Percentiles rank a stretch among this genome's conserved stretches.
phyloP scores from a whole-genome alignment of 2,113 vertebrate genomes.

The Sinocyclocheilus rhinocerous region DNA sequence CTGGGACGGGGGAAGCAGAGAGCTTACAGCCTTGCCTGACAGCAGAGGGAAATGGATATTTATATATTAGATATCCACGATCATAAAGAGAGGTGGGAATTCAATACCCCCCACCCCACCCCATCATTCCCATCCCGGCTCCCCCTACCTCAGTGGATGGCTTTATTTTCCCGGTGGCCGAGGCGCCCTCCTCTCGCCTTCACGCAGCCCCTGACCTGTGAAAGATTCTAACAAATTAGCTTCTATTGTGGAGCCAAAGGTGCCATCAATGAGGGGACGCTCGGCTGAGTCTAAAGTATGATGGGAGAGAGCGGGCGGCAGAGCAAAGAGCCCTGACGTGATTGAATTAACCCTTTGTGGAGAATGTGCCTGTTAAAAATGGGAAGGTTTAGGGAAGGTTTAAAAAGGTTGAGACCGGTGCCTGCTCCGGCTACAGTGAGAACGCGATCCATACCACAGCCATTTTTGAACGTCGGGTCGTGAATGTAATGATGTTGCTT shows the following conservation, averaged over 20 bases:
- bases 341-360: conserved; percentile 96
- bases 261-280: conserved; percentile 98
- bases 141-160: conserved; percentile 79
- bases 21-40: conserved; percentile 73
- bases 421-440: conserved; percentile 58
- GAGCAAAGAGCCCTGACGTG: conserved; percentile 91
- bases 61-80: conserved; percentile 76
- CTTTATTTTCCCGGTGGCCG: conserved; percentile 91
- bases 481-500: conserved; percentile 11
- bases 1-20: conserved; percentile 87
- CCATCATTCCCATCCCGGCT: conserved; percentile 38
- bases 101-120: conserved; percentile 82
- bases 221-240: conserved; percentile 99
- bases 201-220: conserved; percentile 97
- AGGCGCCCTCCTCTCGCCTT: conserved; percentile 86
- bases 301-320: conserved; percentile 86
- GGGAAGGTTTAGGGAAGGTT: conserved; percentile 35
- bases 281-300: conserved; percentile 96
- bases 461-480: conserved; percentile 17
- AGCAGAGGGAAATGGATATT: conserved; percentile 80
- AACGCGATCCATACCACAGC: conserved; percentile 60
- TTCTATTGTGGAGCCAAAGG: conserved; percentile 99
- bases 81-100: conserved; percentile 92
- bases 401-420: conserved; percentile 57
- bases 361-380: conserved; percentile 71